Evolutionary conservation across 2,888 invertebrate species (phyloP), one percentile per base, ranked within the genome.

Genomic region (Dasypogon diadema): DNA sequence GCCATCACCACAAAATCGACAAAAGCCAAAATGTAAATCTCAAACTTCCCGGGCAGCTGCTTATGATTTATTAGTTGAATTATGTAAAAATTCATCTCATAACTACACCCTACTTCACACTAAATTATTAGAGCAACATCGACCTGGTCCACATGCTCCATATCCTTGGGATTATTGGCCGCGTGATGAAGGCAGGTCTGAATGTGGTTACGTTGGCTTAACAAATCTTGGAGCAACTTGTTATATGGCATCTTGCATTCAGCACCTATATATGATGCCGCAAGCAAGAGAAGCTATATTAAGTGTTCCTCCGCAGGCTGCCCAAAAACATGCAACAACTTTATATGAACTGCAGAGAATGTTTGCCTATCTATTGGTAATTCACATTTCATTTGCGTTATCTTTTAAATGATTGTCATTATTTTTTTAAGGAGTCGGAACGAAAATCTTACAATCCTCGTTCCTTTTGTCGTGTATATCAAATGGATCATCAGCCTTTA

Each of bases 101-200:
- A 98, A 97, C 86, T 97, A 96, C 83, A 90, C 91, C 81, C 89
- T 94, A 79, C 87, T 98, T 30, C 95, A 96, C 81, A 90, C 91
- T 65, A 94, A 93, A 81, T 88, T 98, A 46, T 87, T 97, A 84
- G 90, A 91, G 2, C 97, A 98, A 82, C 97, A 98, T 83, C 92
- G 92, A 80, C 94, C 95, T 16, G 92, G 92, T 4, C 92, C 93
- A 0, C 92, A 93, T 82, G 91, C 92, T 1, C 92, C 94, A 0
- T 97, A 97, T 87, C 95, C 96, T 0, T 98, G 97, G 97, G 98
- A 98, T 86, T 97, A 97, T 86, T 98, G 98, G 98, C 98, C 98
- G 2, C 94, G 96, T 77, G 98, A 98, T 83, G 98, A 97, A 84
- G 96, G 96, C 0, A 90, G 98, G 1, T 94, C 97, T 0, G 95